Percentiles rank a stretch among this genome's conserved stretches.
Conservation (phyloP, 2,888 invertebrate genomes). For the Xanthia togata region DNA sequence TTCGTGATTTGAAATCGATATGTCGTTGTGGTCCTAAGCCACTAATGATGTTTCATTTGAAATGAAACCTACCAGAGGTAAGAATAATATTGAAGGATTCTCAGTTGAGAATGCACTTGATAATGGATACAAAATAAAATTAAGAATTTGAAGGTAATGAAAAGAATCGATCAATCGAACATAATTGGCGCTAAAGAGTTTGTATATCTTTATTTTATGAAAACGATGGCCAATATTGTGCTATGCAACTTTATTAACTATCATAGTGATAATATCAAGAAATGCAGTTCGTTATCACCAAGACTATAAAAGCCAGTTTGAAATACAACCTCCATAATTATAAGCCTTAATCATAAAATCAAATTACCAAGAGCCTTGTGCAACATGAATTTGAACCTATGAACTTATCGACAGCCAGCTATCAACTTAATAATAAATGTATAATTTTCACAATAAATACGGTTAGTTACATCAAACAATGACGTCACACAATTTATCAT, state of each 20-base stretch:
- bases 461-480: slow-evolving; percentile 54
- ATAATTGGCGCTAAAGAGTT: too few relatives aligned
- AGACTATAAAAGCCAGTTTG: slow-evolving; percentile 26
- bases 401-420: slow-evolving; percentile 25
- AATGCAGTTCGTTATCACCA: neutral
- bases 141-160: too few relatives aligned
- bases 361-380: slow-evolving; percentile 17
- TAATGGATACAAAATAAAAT: neutral
- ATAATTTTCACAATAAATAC: slow-evolving; percentile 49
- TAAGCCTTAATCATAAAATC: slow-evolving; percentile 23
- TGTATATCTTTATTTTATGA: too few relatives aligned
- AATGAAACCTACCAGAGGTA: neutral
- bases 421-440: slow-evolving; percentile 28
- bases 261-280: neutral
- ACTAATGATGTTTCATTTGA: too few relatives aligned
- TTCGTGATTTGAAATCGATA: slow-evolving; percentile 2
- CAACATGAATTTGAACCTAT: slow-evolving; percentile 22
- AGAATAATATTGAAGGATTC: neutral
- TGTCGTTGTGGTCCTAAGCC: neutral
- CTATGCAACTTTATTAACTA: neutral
- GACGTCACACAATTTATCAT: slow-evolving; percentile 63
- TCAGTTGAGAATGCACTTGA: neutral
- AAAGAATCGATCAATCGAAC: too few relatives aligned
- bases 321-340: slow-evolving; percentile 19
- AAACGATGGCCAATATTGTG: too few relatives aligned